A percentile compares a stretch with the other conserved stretches of the same genome.
Conservation (phyloP, 2,113 vertebrate genomes). For the Varanus salvator region DNA sequence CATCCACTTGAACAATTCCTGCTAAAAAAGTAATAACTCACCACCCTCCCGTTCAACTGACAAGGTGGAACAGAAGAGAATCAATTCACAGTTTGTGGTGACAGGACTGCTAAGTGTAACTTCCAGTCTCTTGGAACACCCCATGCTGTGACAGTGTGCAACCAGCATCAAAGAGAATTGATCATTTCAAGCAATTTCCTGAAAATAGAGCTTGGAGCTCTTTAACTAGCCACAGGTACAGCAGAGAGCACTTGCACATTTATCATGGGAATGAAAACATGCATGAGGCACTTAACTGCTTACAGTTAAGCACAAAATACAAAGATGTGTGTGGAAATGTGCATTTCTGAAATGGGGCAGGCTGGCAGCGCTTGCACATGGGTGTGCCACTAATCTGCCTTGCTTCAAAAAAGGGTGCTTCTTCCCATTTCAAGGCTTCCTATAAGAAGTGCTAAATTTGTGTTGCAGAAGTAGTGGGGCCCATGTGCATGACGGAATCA, state of each 20-base stretch:
- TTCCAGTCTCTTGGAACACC: not conserved
- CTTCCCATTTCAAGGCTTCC: no score
- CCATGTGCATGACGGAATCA: no score
- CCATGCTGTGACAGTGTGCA: not conserved
- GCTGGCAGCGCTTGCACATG: no score
- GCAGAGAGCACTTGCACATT: not conserved
- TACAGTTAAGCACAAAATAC: not conserved
- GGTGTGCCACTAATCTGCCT: no score
- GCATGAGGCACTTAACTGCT: not conserved
- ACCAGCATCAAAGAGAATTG: not conserved
- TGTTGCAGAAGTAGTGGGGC: no score
- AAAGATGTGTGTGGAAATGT: no score
- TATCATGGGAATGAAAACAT: not conserved
- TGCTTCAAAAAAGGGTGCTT: no score
- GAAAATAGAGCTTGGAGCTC: constrained; percentile 3
- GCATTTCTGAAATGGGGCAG: no score
- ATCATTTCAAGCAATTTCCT: not conserved
- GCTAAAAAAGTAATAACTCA: constrained; percentile 1
- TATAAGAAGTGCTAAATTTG: no score
- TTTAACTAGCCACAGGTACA: not conserved
- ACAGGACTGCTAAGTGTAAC: constrained; percentile 2
- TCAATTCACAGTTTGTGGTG: not conserved
- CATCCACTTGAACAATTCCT: constrained; percentile 1
- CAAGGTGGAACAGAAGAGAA: constrained; percentile 3
- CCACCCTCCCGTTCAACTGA: not conserved